These are phyloP conservation scores for Agonum fuliginosum DNA, from an alignment of 2,888 invertebrate species.

Conservation along the genomic window DNA sequence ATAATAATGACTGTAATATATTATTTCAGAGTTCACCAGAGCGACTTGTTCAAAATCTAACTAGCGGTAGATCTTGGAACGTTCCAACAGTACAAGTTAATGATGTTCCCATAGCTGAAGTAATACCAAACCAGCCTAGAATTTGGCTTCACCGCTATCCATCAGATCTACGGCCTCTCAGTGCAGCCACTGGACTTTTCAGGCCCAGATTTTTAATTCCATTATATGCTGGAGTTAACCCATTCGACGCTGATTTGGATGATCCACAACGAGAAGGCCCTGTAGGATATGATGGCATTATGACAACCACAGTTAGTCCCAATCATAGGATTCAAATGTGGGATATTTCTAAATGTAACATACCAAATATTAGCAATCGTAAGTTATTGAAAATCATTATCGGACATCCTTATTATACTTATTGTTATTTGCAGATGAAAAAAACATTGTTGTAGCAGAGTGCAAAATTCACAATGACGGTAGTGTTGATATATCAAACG, in stretches of 20 bases:
- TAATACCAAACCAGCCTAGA: conserved; percentile 51
- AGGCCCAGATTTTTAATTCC: conserved; percentile 71
- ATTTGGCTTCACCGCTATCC: conserved; percentile 66
- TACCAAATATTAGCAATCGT: conserved; percentile 86
- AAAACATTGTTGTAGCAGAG: conserved; percentile 85
- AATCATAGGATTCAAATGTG: conserved; percentile 89
- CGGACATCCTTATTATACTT: neutral
- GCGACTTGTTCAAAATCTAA: conserved; percentile 28
- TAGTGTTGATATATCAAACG: conserved; percentile 88
- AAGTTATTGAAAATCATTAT: conserved; percentile 67
- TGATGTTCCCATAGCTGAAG: conserved; percentile 75
- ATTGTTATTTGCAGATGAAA: conserved; percentile 73
- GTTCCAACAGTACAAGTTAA: conserved; percentile 79
- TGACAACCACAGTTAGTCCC: conserved; percentile 77
- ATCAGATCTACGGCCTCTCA: conserved; percentile 66
- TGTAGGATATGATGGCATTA: conserved; percentile 69
- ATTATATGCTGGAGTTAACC: conserved; percentile 74
- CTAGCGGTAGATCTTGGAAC: conserved; percentile 64
- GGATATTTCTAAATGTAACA: conserved; percentile 83
- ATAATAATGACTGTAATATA: neutral
- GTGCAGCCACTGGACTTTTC: conserved; percentile 67
- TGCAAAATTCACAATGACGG: conserved; percentile 93
- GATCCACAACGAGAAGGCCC: conserved; percentile 68
- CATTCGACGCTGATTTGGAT: conserved; percentile 71
- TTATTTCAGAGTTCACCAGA: conserved; percentile 51